Evolutionary conservation across 2,113 vertebrate species (phyloP), one percentile per base, ranked within the genome.

Genomic region (Barbus barbus): DNA sequence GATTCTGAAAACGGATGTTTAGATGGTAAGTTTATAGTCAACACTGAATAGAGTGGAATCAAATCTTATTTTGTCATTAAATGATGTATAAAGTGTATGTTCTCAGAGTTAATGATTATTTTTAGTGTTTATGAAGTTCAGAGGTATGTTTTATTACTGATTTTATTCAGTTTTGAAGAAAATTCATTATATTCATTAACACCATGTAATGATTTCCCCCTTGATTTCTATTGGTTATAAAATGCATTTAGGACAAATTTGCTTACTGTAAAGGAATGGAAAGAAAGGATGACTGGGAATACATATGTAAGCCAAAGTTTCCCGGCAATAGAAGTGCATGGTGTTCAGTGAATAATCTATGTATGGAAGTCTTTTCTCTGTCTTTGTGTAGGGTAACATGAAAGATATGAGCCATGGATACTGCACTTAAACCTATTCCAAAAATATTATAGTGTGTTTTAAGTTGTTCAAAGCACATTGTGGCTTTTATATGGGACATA

Each of bases 261-360:
- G 61, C 81, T n/a, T 8, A 33, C 41, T 53, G 46, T 72, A 33
- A 51, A 71, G 26, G 44, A 31, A 48, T 14, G 38, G 78, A 38
- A 33, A 4, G 44, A 81, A 24, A 13, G 24, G 53, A 76, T 53
- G 67, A 53, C 41, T 51, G 48, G 58, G 31, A n/a, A 31, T 58
- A 51, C 4, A 51, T 1, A 69, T 82, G 38, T 14, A 85, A 83
- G 71, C 85, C 78, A 78, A 88, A 83, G 73, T 78, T 73, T 67
- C 26, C n/a, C 16, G 61, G 82, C 79, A 84, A 82, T 88, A 84
- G 84, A 61, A 84, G 53, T 67, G 53, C 44, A 79, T 20, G 16
- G 61, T 77, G 24, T 78, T 78, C 9, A 63, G 18, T 80, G 44
- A 65, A 75, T 67, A 28, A 33, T 46, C 9, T 75, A 73, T 46